phyloP scores from a whole-genome alignment of 1,140 invertebrate genomes.

The Palaemon carinicauda region DNA sequence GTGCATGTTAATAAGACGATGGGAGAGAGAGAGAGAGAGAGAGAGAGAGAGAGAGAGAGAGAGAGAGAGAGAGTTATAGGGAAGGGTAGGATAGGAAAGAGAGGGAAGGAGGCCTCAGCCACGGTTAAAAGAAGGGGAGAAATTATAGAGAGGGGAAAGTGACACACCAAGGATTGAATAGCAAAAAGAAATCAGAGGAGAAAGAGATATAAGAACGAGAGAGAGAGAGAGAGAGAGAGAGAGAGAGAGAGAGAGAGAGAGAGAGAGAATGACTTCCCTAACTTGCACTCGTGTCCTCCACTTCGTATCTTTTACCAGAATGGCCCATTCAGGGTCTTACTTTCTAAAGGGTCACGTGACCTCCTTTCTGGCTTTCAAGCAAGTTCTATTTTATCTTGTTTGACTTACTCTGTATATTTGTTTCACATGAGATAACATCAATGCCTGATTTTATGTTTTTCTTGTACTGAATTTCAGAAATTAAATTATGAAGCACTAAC shows the following conservation, averaged over 20 bases:
- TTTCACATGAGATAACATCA: too few species aligned
- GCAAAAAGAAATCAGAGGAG: neutral
- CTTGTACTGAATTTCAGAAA: too few species aligned
- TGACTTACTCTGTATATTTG: too few species aligned
- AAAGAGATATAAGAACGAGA: neutral
- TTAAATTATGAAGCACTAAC: too few species aligned
- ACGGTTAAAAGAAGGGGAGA: neutral
- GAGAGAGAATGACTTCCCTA: neutral
- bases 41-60: neutral
- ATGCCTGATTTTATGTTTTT: too few species aligned
- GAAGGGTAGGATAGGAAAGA: neutral
- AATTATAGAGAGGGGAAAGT: neutral
- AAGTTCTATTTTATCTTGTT: too few species aligned
- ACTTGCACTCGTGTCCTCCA: neutral
- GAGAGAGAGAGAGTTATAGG: neutral
- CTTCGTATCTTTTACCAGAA: too few species aligned
- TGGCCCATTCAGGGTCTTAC: too few species aligned
- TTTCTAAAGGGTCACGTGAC: too few species aligned
- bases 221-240: neutral
- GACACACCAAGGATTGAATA: neutral
- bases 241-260: neutral
- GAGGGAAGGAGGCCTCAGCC: neutral
- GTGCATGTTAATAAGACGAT: conserved; percentile 31
- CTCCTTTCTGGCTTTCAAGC: too few species aligned
- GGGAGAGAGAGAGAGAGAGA: neutral